Evolutionary conservation across 2,888 invertebrate species (phyloP).

Genomic region (Caenorhabditis zanzibari): DNA sequence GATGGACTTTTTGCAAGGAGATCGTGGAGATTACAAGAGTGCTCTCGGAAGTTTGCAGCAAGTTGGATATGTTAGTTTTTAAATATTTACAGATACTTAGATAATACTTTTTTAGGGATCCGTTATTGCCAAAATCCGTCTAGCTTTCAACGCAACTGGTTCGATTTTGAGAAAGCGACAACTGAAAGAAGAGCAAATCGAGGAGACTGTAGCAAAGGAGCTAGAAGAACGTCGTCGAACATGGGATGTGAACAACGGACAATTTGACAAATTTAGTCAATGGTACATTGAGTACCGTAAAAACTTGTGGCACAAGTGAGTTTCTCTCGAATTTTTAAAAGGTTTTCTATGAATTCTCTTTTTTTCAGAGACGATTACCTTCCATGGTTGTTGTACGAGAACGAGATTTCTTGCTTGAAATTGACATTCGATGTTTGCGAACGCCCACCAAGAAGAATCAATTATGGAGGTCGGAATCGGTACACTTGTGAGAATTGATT

Average conservation of each 20-base stretch:
- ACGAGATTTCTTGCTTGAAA: constrained; percentile 83
- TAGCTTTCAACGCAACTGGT: constrained; percentile 83
- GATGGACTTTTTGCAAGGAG: constrained; percentile 81
- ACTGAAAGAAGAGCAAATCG: constrained; percentile 81
- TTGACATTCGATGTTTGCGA: constrained; percentile 83
- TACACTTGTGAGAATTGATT: constrained; percentile 77
- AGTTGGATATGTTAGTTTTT: constrained; percentile 81
- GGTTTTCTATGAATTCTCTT: neutral
- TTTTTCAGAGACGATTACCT: constrained; percentile 82
- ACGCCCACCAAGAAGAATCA: constrained; percentile 76
- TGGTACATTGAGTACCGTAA: constrained; percentile 83
- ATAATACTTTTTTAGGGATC: constrained; percentile 80
- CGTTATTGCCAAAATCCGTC: constrained; percentile 82
- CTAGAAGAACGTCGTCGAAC: constrained; percentile 76
- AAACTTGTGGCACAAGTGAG: constrained; percentile 82
- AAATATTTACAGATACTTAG: constrained; percentile 36
- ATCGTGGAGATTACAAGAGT: constrained; percentile 80
- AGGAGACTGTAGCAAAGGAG: constrained; percentile 74
- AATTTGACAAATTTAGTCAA: constrained; percentile 82
- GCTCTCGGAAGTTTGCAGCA: constrained; percentile 82
- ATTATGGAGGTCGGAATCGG: constrained; percentile 76
- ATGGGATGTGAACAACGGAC: constrained; percentile 82
- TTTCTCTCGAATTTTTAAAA: no score
- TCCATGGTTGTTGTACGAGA: constrained; percentile 83
- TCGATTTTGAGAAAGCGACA: constrained; percentile 75